These are phyloP conservation scores for Varanus salvator DNA, from an alignment of 2,113 vertebrate species.

Conservation along the genomic window DNA sequence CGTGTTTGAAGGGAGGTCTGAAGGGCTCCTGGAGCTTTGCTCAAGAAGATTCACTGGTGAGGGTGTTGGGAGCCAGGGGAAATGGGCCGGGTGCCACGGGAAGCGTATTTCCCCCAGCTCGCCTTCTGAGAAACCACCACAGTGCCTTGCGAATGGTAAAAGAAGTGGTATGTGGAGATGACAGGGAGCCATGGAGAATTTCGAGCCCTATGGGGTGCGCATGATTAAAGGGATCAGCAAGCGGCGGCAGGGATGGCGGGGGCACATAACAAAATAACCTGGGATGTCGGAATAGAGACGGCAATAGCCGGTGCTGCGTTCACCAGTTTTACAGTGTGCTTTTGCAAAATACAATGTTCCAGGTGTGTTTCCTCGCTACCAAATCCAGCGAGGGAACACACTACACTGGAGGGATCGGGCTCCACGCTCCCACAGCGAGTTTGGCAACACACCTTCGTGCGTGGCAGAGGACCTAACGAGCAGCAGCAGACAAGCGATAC, in stretches of 20 bases:
- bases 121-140: constrained; percentile 42
- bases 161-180: constrained; percentile 49
- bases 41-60: not conserved
- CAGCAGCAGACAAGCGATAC: not conserved
- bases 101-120: not conserved
- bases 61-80: accelerated
- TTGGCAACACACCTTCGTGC: not conserved
- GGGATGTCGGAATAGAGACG: constrained; percentile 75
- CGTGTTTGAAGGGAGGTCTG: no score
- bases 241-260: constrained; percentile 70
- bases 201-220: constrained; percentile 75
- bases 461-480: no score
- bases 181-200: constrained; percentile 78
- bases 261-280: constrained; percentile 75
- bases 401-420: not conserved
- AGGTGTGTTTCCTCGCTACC: constrained; percentile 22
- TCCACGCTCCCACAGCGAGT: constrained; percentile 22
- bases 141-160: constrained; percentile 25
- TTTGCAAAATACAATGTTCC: constrained; percentile 27
- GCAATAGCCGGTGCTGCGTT: constrained; percentile 81
- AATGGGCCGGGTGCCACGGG: no score
- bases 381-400: constrained; percentile 19
- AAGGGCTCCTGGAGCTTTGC: constrained; percentile 17
- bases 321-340: constrained; percentile 72
- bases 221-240: constrained; percentile 60